Evolutionary conservation across 2,797 vertebrate genomes (phyloP), one percentile per base, ranked within the genome.

Genomic region (Myotis daubentonii): DNA sequence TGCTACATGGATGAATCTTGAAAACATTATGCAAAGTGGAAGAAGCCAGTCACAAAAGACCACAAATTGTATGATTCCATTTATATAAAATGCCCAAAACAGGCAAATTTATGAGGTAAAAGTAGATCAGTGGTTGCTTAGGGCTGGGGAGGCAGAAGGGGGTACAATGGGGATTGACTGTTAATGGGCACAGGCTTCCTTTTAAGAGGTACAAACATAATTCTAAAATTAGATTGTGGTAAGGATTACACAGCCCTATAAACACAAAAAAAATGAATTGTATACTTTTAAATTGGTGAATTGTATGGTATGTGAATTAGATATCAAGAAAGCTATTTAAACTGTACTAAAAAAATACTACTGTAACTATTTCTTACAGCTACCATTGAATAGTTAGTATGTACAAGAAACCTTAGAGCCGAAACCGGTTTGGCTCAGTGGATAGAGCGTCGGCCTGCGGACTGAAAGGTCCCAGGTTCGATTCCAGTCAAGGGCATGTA

Each of bases 381-480:
- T 90, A 62, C 44, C 57, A 89, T 12, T 28, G 5, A 93, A 68
- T 38, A 94, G 72, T 15, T 84, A 51, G 36, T 85, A 19, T 57
- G 53, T 49, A 68, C 71, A 93, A 93, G 55, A 89, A 92, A 70
- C 20, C 47, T 88, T 75, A 88, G 17, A 94, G 65, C n/a, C n/a
- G n/a, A n/a, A n/a, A n/a, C n/a, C n/a, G n/a, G n/a, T n/a, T n/a
- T n/a, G n/a, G n/a, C n/a, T n/a, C n/a, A n/a, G n/a, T n/a, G n/a
- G n/a, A n/a, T n/a, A n/a, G n/a, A n/a, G n/a, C n/a, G n/a, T n/a
- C n/a, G n/a, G n/a, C n/a, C n/a, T n/a, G n/a, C n/a, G n/a, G n/a
- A n/a, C n/a, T n/a, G n/a, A n/a, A n/a, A n/a, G n/a, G n/a, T n/a
- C n/a, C n/a, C n/a, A n/a, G n/a, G n/a, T n/a, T n/a, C n/a, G n/a